Evolutionary conservation across 2,888 invertebrate genomes (phyloP), one percentile per base, ranked within the genome.

Genomic region (Malacosoma neustria): DNA sequence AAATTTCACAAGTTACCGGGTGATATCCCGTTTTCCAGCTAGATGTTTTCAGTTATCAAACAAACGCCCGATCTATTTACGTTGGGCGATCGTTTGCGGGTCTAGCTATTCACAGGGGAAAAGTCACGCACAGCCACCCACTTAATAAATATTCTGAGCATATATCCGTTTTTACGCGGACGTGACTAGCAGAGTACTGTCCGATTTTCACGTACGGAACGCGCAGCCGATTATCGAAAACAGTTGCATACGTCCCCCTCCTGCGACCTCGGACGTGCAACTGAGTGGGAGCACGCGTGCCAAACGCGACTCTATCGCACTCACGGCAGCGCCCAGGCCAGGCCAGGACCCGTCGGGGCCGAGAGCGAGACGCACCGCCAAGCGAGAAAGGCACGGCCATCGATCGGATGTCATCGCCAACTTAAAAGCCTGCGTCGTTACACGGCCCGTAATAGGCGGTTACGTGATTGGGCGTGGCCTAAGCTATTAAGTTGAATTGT

Each of bases 81-180:
- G 70, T 56, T 63, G 58, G 68, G 58, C 64, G 65, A 77, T 76
- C 76, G 67, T 79, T 77, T 75, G 72, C 72, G 63, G 71, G 74
- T 68, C 65, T 64, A 74, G 75, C 75, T 74, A 77, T 74, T 71
- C 82, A 72, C 80, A 62, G 63, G 80, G 81, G 84, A 81, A 80
- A 84, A 81, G 85, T 84, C 84, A 84, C 84, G 85, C 85, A 80
- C 82, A 79, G 61, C 81, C 85, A 82, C 84, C 81, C 85, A 81
- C 84, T 80, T 81, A 81, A 87, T 88, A 87, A 87, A 87, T 88
- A 88, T 87, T 87, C 87, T 80, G 84, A 87, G 86, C 88, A 85
- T 87, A 86, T 87, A 87, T 87, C 85, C 84, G 82, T 84, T 85
- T 85, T 84, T 84, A 81, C 84, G 82, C 70, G 81, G 73, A 85